Percentiles rank a stretch among this genome's conserved stretches.
phyloP scores from a whole-genome alignment of 1,140 invertebrate species.

The Oreohelix idahoensis region DNA sequence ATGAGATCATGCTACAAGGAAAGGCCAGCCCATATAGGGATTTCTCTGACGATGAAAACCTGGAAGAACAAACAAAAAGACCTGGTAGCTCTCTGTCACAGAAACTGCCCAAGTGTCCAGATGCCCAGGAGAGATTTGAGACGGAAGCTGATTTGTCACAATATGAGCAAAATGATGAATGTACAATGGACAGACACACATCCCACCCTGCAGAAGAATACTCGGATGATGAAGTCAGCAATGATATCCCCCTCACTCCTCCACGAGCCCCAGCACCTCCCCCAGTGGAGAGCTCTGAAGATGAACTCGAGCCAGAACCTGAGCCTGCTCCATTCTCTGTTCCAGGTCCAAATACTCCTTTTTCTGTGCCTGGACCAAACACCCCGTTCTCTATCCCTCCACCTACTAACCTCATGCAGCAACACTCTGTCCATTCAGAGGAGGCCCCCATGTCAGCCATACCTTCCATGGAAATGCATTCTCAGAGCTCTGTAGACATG shows the following conservation, averaged over 20 bases:
- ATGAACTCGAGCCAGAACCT: slow-evolving; percentile 41
- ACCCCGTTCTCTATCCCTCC: slow-evolving; percentile 40
- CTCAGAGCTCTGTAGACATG: slow-evolving; percentile 13
- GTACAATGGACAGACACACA: not conserved
- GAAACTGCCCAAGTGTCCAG: not conserved
- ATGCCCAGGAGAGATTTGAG: not conserved
- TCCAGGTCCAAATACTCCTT: slow-evolving; percentile 30
- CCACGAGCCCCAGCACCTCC: slow-evolving; percentile 52
- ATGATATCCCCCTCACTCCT: slow-evolving; percentile 50
- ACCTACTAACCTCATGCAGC: slow-evolving; percentile 36
- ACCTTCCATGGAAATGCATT: slow-evolving; percentile 25
- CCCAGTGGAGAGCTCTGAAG: slow-evolving; percentile 48
- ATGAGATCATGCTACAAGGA: slow-evolving; percentile 46
- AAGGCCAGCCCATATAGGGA: slow-evolving; percentile 46
- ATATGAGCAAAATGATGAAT: not conserved
- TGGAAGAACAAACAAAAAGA: slow-evolving; percentile 25
- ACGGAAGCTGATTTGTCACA: not conserved
- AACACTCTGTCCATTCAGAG: slow-evolving; percentile 38
- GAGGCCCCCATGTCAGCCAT: slow-evolving; percentile 43
- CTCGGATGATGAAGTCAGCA: slow-evolving; percentile 46
- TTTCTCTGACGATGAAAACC: slow-evolving; percentile 41
- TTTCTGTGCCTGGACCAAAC: slow-evolving; percentile 33
- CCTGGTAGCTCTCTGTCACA: not conserved
- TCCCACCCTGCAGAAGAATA: slow-evolving; percentile 33
- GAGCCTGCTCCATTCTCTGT: slow-evolving; percentile 27